Conservation (phyloP, 2,888 invertebrate species). For the Drosophila mimetica region DNA sequence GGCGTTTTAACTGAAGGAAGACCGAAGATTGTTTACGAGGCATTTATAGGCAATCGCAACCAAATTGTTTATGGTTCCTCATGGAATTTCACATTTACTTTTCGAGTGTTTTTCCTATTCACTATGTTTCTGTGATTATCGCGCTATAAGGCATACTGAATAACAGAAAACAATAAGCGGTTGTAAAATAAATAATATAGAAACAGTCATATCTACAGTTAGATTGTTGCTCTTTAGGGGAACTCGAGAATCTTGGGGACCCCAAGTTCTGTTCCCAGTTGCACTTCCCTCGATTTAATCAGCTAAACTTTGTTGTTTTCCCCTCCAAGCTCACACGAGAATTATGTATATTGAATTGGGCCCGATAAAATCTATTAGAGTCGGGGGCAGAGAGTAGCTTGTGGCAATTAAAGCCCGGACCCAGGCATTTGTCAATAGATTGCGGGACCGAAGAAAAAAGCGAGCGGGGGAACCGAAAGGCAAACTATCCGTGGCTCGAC, state of each 20-base stretch:
- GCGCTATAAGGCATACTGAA: constrained; percentile 29
- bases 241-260: not conserved
- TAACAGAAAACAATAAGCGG: constrained; percentile 29
- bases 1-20: constrained; percentile 36
- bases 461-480: constrained; percentile 9
- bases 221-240: constrained; percentile 21
- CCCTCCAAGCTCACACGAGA: constrained; percentile 35
- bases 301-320: constrained; percentile 32
- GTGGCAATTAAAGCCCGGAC: constrained; percentile 73
- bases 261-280: constrained; percentile 12
- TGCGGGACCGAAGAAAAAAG: constrained; percentile 30
- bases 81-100: constrained; percentile 10
- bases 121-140: constrained; percentile 50
- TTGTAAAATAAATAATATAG: constrained; percentile 56
- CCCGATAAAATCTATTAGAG: constrained; percentile 48
- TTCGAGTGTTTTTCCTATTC: constrained; percentile 8
- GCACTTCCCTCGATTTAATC: constrained; percentile 31
- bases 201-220: constrained; percentile 42
- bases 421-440: constrained; percentile 72
- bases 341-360: constrained; percentile 41
- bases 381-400: constrained; percentile 24
- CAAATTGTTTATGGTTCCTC: constrained; percentile 34
- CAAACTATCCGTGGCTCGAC: constrained; percentile 38
- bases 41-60: constrained; percentile 25
- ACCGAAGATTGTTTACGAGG: constrained; percentile 33